Conservation (phyloP, 2,797 vertebrate species). For the Mormyrus proboscirostris region DNA sequence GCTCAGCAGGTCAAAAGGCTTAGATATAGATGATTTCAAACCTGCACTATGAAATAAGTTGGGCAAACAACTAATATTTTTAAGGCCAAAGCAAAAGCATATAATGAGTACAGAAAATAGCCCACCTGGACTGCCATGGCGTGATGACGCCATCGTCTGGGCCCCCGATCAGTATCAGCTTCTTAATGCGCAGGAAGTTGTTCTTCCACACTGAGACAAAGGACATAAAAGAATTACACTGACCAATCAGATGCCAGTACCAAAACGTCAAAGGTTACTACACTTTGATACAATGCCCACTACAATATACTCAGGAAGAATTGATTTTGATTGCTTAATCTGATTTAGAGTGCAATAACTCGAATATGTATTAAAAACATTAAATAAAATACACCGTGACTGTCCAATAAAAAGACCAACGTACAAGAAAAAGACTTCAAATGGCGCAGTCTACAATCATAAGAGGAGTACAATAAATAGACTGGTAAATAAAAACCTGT, state of each 20-base stretch:
- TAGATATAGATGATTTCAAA: not conserved
- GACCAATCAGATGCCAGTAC: not conserved
- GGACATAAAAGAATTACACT: not conserved
- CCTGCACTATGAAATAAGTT: not conserved
- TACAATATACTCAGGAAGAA: not conserved
- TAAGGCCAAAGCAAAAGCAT: not conserved
- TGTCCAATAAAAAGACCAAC: not conserved
- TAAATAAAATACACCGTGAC: not conserved
- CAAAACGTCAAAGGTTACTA: not conserved
- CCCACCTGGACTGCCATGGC: constrained; percentile 85
- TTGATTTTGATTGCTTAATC: not conserved
- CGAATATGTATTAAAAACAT: not conserved
- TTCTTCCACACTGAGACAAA: constrained; percentile 73
- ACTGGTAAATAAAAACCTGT: constrained; percentile 57
- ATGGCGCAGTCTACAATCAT: not conserved
- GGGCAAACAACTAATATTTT: not conserved
- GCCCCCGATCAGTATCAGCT: constrained; percentile 77
- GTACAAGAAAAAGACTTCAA: not conserved
- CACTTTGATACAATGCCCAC: not conserved
- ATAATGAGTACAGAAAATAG: constrained; percentile 29
- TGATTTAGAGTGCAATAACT: not conserved
- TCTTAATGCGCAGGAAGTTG: constrained; percentile 78
- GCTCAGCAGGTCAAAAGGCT: not conserved
- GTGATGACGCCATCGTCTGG: constrained; percentile 84
- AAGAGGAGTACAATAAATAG: not conserved